Percentiles rank a stretch among this genome's conserved stretches.
phyloP scores from a whole-genome alignment of 2,113 vertebrate species.

The Pygoscelis antarcticus region DNA sequence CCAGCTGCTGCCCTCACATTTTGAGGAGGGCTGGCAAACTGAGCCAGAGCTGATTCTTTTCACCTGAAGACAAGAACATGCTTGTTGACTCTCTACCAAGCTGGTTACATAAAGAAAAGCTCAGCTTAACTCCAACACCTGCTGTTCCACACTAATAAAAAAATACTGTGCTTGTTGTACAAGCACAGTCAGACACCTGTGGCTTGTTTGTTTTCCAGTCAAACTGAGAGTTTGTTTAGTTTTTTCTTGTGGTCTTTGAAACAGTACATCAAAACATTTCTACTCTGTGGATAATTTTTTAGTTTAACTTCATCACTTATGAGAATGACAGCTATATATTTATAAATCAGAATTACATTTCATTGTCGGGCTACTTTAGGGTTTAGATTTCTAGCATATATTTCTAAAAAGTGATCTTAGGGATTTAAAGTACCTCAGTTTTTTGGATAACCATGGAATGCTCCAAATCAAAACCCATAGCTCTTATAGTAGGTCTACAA shows the following conservation, averaged over 20 bases:
- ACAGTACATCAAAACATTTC: neutral
- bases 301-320: neutral
- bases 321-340: neutral
- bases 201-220: neutral
- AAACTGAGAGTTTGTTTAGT: neutral
- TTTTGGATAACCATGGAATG: neutral
- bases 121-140: neutral
- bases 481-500: neutral
- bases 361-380: neutral
- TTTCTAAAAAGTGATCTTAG: neutral
- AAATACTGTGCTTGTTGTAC: too few relatives aligned
- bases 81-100: neutral
- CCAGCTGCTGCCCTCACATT: rapidly evolving
- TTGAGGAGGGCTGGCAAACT: rapidly evolving
- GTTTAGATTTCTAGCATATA: neutral
- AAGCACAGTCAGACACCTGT: neutral
- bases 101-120: neutral
- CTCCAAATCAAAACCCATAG: neutral
- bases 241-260: neutral
- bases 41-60: rapidly evolving
- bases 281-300: neutral
- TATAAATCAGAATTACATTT: neutral
- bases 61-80: rapidly evolving
- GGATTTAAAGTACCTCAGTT: neutral
- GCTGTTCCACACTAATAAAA: neutral